These are phyloP conservation scores for Eristalis pertinax DNA, from an alignment of 2,888 invertebrate species.

Conservation along the genomic window DNA sequence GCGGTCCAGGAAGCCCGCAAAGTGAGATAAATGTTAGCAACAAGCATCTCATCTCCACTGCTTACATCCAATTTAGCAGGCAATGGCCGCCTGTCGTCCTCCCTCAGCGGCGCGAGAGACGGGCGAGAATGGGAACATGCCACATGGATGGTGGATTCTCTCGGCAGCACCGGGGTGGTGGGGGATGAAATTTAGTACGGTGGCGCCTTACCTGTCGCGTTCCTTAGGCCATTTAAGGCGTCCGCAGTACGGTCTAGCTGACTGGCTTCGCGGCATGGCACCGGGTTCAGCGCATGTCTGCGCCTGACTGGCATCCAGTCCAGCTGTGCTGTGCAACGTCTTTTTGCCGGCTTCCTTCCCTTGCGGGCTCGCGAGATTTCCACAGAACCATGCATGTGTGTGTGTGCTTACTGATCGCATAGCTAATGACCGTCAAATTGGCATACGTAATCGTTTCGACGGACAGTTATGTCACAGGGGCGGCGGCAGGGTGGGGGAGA, in stretches of 20 bases:
- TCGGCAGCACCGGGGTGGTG: conserved; percentile 29
- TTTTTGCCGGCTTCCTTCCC: neutral
- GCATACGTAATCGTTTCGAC: conserved; percentile 26
- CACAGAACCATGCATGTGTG: neutral
- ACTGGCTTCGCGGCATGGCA: conserved; percentile 13
- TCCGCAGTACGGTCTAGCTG: conserved; percentile 23
- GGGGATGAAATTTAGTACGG: conserved; percentile 47
- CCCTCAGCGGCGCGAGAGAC: neutral
- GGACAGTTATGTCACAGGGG: conserved; percentile 34
- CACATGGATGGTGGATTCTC: neutral
- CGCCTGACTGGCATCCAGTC: conserved; percentile 32
- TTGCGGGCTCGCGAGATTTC: neutral
- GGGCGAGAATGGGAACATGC: conserved; percentile 24
- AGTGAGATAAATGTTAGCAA: conserved; percentile 51
- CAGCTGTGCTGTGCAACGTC: neutral
- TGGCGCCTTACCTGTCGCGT: conserved; percentile 70
- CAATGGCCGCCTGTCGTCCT: neutral
- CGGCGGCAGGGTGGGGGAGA: too few relatives aligned
- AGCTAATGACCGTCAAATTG: conserved; percentile 46
- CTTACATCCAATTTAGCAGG: conserved; percentile 25
- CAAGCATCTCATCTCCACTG: conserved; percentile 10
- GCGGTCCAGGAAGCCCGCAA: conserved; percentile 39
- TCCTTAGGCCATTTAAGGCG: conserved; percentile 66
- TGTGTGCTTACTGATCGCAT: conserved; percentile 9
- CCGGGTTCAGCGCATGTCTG: conserved; percentile 37